phyloP scores from a whole-genome alignment of 2,797 vertebrate species.

The Staurois parvus region DNA sequence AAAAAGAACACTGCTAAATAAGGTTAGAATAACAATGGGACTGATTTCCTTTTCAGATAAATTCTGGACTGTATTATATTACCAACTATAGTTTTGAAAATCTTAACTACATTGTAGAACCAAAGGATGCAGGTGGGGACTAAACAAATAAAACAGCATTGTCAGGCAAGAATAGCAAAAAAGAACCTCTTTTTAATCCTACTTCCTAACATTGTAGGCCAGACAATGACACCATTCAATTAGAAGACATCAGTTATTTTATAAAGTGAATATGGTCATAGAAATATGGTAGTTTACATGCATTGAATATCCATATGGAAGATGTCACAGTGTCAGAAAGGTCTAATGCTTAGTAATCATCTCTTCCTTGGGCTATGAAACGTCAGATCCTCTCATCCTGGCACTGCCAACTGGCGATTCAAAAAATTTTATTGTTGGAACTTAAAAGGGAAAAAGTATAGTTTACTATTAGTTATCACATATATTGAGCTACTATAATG shows the following conservation, averaged over 20 bases:
- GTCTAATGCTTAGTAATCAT: not conserved
- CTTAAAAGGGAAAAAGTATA: too few relatives aligned
- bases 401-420: too few relatives aligned
- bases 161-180: not conserved
- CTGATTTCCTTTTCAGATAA: not conserved
- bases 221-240: constrained; percentile 7
- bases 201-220: constrained; percentile 30
- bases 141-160: not conserved
- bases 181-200: not conserved
- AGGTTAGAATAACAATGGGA: not conserved
- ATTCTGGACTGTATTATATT: not conserved
- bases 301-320: not conserved
- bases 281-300: not conserved
- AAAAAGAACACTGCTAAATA: not conserved
- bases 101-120: not conserved
- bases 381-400: too few relatives aligned
- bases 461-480: too few relatives aligned
- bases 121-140: constrained; percentile 15
- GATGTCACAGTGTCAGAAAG: not conserved
- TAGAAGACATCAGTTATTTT: not conserved
- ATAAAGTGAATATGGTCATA: not conserved
- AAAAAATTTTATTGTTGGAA: too few relatives aligned
- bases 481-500: too few relatives aligned
- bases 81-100: not conserved
- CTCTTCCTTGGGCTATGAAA: too few relatives aligned